Percentiles rank a stretch among this genome's conserved stretches.
Evolutionary conservation across 2,888 invertebrate species (phyloP).

Genomic region (Eupithecia subumbrata): DNA sequence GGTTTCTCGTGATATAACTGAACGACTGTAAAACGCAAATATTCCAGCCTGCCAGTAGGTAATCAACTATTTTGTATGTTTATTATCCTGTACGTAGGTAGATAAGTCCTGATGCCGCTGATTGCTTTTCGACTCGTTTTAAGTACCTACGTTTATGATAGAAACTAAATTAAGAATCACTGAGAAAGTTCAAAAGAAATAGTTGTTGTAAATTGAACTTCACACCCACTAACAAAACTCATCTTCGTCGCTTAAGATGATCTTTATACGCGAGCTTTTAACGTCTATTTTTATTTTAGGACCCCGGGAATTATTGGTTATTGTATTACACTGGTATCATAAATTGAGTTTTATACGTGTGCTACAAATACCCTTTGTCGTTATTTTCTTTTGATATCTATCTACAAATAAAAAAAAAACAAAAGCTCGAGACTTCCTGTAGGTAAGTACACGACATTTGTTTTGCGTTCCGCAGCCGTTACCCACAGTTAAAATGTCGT

Average conservation of each 20-base stretch:
- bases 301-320: not conserved
- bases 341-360: not conserved
- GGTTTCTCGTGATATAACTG: not conserved
- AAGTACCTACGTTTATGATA: not conserved
- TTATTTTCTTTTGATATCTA: not conserved
- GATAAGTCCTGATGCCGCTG: not conserved
- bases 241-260: not conserved
- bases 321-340: not conserved
- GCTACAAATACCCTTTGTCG: not conserved
- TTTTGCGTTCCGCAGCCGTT: constrained; percentile 53
- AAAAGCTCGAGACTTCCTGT: constrained; percentile 61
- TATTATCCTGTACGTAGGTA: not conserved
- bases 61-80: not conserved
- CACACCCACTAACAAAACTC: not conserved
- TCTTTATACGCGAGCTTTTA: not conserved
- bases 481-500: constrained; percentile 56
- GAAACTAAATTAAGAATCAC: not conserved
- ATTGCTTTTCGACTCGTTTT: not conserved
- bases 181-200: constrained; percentile 5
- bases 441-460: constrained; percentile 48
- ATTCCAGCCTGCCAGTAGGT: not conserved
- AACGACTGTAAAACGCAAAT: not conserved
- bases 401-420: constrained; percentile 47
- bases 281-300: not conserved
- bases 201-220: not conserved